Conservation (phyloP, 1,140 invertebrate species). For the Euwallacea fornicatus region DNA sequence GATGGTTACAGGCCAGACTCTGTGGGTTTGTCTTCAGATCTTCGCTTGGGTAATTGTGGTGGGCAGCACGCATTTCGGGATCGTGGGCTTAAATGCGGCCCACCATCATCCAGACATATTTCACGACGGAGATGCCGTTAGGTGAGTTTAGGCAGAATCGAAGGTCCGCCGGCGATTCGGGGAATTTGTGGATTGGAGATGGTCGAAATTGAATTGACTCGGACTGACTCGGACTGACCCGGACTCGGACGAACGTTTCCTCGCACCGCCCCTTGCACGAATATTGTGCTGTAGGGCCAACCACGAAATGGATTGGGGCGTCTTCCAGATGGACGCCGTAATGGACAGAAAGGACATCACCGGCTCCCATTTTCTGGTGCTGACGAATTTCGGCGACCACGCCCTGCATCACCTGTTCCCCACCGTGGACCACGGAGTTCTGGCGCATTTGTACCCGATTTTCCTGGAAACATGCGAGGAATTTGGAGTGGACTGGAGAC, state of each 20-base stretch:
- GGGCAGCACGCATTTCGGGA: conserved; percentile 64
- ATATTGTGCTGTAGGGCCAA: conserved; percentile 28
- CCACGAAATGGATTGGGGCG: conserved; percentile 69
- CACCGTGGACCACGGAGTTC: conserved; percentile 73
- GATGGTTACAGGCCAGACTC: conserved; percentile 3
- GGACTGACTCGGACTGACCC: no score
- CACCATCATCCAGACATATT: conserved; percentile 84
- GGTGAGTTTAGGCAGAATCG: conserved; percentile 50
- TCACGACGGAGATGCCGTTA: conserved; percentile 75
- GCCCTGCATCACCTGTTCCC: conserved; percentile 80
- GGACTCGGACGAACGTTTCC: no score
- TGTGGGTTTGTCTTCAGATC: conserved; percentile 30
- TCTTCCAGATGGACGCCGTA: conserved; percentile 75
- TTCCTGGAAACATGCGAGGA: conserved; percentile 70
- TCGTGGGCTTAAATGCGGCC: conserved; percentile 73
- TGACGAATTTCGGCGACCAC: conserved; percentile 78
- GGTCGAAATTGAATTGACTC: no score
- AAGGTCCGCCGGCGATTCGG: not conserved
- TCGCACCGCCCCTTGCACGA: not conserved
- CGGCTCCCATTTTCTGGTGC: conserved; percentile 65
- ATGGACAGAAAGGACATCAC: conserved; percentile 73
- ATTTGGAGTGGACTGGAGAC: conserved; percentile 63
- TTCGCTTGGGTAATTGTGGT: conserved; percentile 64
- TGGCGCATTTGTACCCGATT: conserved; percentile 66
- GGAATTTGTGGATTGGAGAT: not conserved